phyloP scores from a whole-genome alignment of 2,888 invertebrate species.

The Pandemis cinnamomeana region DNA sequence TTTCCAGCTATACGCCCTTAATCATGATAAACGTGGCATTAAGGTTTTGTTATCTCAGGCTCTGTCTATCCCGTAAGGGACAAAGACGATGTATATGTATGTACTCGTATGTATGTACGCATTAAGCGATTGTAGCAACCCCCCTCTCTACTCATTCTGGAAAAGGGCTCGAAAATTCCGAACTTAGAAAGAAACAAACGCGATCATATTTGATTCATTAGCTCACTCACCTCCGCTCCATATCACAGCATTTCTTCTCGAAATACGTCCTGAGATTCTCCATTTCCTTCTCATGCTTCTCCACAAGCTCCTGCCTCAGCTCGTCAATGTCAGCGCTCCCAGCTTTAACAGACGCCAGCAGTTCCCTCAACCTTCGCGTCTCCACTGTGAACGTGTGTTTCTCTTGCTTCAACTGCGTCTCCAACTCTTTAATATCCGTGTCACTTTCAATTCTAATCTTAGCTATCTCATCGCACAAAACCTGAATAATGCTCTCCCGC shows the following conservation, averaged over 20 bases:
- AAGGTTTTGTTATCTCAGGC: too few species aligned
- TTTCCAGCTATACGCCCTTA: too few species aligned
- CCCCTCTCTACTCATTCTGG: too few species aligned
- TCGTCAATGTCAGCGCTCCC: slow-evolving; percentile 84
- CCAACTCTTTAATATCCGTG: slow-evolving; percentile 70
- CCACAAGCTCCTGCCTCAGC: slow-evolving; percentile 85
- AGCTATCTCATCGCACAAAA: slow-evolving; percentile 81
- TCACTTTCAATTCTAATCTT: slow-evolving; percentile 74
- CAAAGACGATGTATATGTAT: too few species aligned
- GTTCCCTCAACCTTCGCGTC: slow-evolving; percentile 79
- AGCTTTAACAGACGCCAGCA: slow-evolving; percentile 84
- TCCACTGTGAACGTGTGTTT: slow-evolving; percentile 83
- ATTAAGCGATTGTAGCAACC: too few species aligned
- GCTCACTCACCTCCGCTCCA: slow-evolving; percentile 90
- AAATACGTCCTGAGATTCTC: slow-evolving; percentile 91
- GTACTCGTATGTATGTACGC: too few species aligned
- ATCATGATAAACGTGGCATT: too few species aligned
- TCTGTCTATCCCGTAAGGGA: too few species aligned
- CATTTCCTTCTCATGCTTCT: slow-evolving; percentile 90
- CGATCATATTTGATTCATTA: neutral
- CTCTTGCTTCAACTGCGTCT: slow-evolving; percentile 82
- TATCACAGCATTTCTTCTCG: slow-evolving; percentile 91
- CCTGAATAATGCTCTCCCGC: slow-evolving; percentile 83
- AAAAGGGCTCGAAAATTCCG: too few species aligned
- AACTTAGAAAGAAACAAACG: too few species aligned